These are phyloP conservation scores for Redunca redunca DNA, from an alignment of 2,113 vertebrate genomes.

Conservation along the genomic window DNA sequence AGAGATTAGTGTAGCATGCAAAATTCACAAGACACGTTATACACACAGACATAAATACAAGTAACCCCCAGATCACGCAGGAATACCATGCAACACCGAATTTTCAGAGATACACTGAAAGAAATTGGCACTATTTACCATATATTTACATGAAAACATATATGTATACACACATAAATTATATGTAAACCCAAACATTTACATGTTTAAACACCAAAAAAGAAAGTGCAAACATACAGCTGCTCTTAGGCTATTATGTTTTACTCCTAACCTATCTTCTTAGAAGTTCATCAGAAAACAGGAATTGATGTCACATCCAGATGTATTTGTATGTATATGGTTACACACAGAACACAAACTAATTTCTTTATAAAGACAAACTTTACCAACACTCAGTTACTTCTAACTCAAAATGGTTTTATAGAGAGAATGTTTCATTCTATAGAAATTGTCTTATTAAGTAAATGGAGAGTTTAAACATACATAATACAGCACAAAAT, in stretches of 20 bases:
- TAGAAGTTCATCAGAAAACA: neutral
- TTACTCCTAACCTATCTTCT: conserved; percentile 38
- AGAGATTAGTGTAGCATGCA: conserved; percentile 87
- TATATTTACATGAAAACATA: conserved; percentile 69
- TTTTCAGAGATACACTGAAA: conserved; percentile 54
- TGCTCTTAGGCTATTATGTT: conserved; percentile 52
- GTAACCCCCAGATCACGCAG: conserved; percentile 73
- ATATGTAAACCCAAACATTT: conserved; percentile 71
- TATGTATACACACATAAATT: conserved; percentile 61
- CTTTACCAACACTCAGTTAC: conserved; percentile 11
- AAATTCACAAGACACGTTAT: conserved; percentile 80
- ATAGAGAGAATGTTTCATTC: neutral
- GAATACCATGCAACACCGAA: conserved; percentile 79
- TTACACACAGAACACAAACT: neutral
- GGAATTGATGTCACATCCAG: neutral
- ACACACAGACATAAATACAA: conserved; percentile 70
- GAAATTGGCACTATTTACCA: conserved; percentile 43
- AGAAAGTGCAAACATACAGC: conserved; percentile 28
- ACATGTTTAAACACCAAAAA: conserved; percentile 49
- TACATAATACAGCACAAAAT: neutral
- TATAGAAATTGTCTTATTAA: neutral
- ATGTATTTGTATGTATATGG: neutral
- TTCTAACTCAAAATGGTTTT: conserved; percentile 15
- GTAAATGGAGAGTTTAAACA: conserved; percentile 1
- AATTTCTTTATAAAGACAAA: neutral